Conservation (phyloP, 2,888 invertebrate species). For the Heliconius hortense region DNA sequence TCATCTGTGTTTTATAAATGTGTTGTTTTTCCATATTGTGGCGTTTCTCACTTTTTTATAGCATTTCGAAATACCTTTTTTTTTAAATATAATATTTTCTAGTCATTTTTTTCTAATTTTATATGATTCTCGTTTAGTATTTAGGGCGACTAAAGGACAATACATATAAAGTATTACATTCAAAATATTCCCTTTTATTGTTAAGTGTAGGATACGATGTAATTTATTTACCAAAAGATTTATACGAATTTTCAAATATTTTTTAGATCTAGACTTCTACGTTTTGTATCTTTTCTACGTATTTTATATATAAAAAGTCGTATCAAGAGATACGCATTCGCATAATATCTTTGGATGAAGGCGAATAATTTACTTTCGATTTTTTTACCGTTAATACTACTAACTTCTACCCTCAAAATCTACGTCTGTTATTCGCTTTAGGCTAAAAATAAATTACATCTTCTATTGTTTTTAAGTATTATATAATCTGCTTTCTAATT, state of each 20-base stretch:
- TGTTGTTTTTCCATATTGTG: constrained; percentile 30
- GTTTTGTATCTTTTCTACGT: constrained; percentile 47
- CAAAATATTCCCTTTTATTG: constrained; percentile 71
- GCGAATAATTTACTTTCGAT: constrained; percentile 47
- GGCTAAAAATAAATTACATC: constrained; percentile 48
- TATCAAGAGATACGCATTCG: constrained; percentile 58
- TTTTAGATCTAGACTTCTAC: constrained; percentile 1
- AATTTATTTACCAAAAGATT: constrained; percentile 41
- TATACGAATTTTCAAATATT: constrained; percentile 39
- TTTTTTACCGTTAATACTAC: constrained; percentile 51
- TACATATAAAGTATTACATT: constrained; percentile 74
- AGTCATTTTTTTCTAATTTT: constrained; percentile 46
- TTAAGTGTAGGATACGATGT: constrained; percentile 59
- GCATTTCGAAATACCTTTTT: constrained; percentile 22
- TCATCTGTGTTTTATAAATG: constrained; percentile 18
- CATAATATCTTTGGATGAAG: constrained; percentile 47
- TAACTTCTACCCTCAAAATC: constrained; percentile 46
- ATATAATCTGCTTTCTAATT: constrained; percentile 70
- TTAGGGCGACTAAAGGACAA: constrained; percentile 82
- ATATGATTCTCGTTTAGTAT: constrained; percentile 79
- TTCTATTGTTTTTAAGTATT: constrained; percentile 53
- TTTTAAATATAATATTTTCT: constrained; percentile 12
- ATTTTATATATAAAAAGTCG: constrained; percentile 49
- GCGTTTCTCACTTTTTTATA: constrained; percentile 31
- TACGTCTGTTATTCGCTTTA: constrained; percentile 37